A percentile compares a stretch with the other conserved stretches of the same genome.
Conservation (phyloP, 1,140 invertebrate genomes). For the Brachionus plicatilis region DNA sequence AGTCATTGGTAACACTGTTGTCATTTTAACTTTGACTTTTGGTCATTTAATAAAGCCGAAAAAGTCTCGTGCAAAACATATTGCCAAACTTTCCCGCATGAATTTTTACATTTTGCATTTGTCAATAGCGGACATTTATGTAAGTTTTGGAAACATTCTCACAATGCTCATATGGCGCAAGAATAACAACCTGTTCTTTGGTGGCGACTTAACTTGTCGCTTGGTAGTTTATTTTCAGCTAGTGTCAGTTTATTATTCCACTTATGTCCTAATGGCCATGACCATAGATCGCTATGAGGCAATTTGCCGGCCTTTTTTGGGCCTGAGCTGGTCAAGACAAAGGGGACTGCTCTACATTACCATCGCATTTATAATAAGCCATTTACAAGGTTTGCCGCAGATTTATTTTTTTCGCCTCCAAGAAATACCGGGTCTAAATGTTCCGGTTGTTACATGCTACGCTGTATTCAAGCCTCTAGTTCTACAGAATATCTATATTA, state of each 20-base stretch:
- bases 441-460: background rate
- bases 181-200: slow-evolving; percentile 61
- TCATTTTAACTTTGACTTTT: background rate
- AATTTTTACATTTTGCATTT: slow-evolving; percentile 70
- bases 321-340: slow-evolving; percentile 12
- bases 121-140: slow-evolving; percentile 67
- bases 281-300: slow-evolving; percentile 90
- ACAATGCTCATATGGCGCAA: slow-evolving; percentile 69
- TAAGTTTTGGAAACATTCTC: slow-evolving; percentile 66
- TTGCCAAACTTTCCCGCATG: slow-evolving; percentile 61
- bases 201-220: slow-evolving; percentile 62
- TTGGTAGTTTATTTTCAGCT: slow-evolving; percentile 58
- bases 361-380: slow-evolving; percentile 1
- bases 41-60: background rate
- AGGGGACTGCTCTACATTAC: slow-evolving; percentile 1
- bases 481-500: slow-evolving; percentile 11
- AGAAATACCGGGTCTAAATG: background rate
- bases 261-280: slow-evolving; percentile 84
- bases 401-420: background rate
- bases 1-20: slow-evolving; percentile 8
- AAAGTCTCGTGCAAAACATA: background rate
- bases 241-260: slow-evolving; percentile 83
- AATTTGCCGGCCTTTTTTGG: slow-evolving; percentile 78
- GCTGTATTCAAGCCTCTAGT: background rate
- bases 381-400: slow-evolving; percentile 37